A percentile compares a stretch with the other conserved stretches of the same genome.
Conservation (phyloP, 2,888 invertebrate species). For the Anthrax anthrax region DNA sequence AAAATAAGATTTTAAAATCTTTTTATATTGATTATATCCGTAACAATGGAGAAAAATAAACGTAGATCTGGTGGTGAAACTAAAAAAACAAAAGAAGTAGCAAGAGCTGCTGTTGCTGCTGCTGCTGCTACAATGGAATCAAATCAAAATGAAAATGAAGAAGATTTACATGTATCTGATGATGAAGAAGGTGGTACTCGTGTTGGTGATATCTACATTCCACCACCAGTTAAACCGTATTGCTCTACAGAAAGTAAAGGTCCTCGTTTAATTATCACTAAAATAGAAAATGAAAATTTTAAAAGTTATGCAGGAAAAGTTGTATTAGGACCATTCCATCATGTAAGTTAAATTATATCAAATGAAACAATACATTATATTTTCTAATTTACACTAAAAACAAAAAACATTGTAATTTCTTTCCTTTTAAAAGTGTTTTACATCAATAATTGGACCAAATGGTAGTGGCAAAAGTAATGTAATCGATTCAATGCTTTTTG, state of each 20-base stretch:
- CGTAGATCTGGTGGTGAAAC: no score
- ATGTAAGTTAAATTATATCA: constrained; percentile 48
- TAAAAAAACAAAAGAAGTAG: no score
- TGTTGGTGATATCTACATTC: constrained; percentile 73
- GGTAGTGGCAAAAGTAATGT: constrained; percentile 99
- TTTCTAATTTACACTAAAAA: no score
- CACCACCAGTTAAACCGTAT: constrained; percentile 56
- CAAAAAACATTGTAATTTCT: no score
- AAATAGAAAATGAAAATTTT: constrained; percentile 85
- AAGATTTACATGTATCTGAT: constrained; percentile 18
- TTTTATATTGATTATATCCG: no score
- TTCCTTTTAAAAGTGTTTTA: constrained; percentile 61
- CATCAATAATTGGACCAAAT: constrained; percentile 94
- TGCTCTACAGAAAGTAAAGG: constrained; percentile 59
- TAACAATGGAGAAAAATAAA: no score
- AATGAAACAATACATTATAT: neutral
- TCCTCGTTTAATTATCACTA: constrained; percentile 76
- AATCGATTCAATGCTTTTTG: constrained; percentile 97
- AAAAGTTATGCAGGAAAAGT: constrained; percentile 88
- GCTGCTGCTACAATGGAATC: no score
- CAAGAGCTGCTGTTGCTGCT: no score
- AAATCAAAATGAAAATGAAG: neutral
- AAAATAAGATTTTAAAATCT: no score
- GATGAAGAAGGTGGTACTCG: constrained; percentile 51
- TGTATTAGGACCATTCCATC: constrained; percentile 86